Base-by-base conservation (phyloP, 1,140 invertebrate genomes). In the Brachionus angularis region DNA sequence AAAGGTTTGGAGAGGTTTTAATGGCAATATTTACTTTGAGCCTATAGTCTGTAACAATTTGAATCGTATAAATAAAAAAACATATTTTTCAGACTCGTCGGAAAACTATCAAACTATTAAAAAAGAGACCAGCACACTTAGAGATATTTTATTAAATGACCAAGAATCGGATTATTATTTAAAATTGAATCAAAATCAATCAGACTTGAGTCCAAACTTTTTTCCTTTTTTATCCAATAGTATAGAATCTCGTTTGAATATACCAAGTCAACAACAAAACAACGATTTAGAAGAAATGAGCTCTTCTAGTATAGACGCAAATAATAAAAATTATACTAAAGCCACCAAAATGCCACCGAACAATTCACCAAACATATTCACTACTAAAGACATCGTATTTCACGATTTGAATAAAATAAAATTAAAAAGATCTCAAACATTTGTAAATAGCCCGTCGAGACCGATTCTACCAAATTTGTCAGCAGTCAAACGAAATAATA, bases 1-100 rank as follows among this genome's bases (percentile, higher is more conserved):
- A 2, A 12, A 70, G 67, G 67, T 70, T 52, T 70, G 67, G 67
- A 36, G 67, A 36, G 67, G 67, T 23, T 70, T 50, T 18, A 70
- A 70, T 46, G 67, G 67, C 33, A 50, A 70, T 21, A 50, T 70
- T 34, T 70, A 70, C 23, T 70, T 70, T 44, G 21, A 36, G 7
- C 67, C 67, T 0, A 70, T 70, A 5, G 8, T 31, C 8, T 36
- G 10, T 10, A 70, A 70, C 36, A 52, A 34, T 25, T 10, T 70
- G n/a, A 52, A 34, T 23, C 3, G 12, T 16, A 42, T 23, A 18
- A n/a, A 18, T 14, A 14, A 64, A 49, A n/a, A 25, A 14, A 44
- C 29, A 5, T n/a, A n/a, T n/a, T n/a, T n/a, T n/a, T n/a, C n/a
- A n/a, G n/a, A n/a, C n/a, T n/a, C n/a, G n/a, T n/a, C n/a, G n/a